Base-by-base conservation (phyloP, 2,888 invertebrate species). In the Macrophya annulata region DNA sequence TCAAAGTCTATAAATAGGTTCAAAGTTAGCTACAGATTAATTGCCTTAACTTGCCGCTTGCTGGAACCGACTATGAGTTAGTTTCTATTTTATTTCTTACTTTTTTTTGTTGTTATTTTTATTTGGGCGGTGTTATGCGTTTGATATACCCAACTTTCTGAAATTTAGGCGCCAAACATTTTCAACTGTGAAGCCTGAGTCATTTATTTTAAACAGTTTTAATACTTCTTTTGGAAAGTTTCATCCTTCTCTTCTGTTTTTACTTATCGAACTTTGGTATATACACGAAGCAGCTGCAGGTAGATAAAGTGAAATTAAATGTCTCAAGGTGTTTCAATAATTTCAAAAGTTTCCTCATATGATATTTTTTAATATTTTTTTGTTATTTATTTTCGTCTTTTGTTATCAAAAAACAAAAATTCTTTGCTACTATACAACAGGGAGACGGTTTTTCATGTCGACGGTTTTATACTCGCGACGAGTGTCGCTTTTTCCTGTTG, bases 21-120 rank as follows among this genome's bases (percentile, higher is more conserved):
- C 77, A 25, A 84, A 85, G 65, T 85, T 85, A 59, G 85, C 85
- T 31, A 79, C 77, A 77, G 77, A 85, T 77, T 85, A 85, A 85
- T 85, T 74, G 68, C 76, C 76, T 15, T 59, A 45, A 62, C 74
- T 84, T 74, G 59, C 65, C 59, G 65, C 65, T 48, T 48, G 77
- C 65, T 43, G 31, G 37, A 43, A 51, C 72, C 25, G 40, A 76
- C 77, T 21, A 65, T n/a, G 25, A 84, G 43, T 72, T 59, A 21
- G 37, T 71, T 40, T 82, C 21, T 43, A 9, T 21, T 21, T n/a
- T n/a, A n/a, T n/a, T n/a, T n/a, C n/a, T n/a, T n/a, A n/a, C n/a
- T n/a, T n/a, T n/a, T n/a, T n/a, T n/a, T n/a, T n/a, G n/a, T n/a
- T n/a, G n/a, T n/a, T n/a, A n/a, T n/a, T 31, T 55, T 77, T 45